A percentile compares a stretch with the other conserved stretches of the same genome.
These are phyloP conservation scores for Kryptolebias ocellatus DNA, from an alignment of 2,797 vertebrate genomes.

Conservation along the genomic window DNA sequence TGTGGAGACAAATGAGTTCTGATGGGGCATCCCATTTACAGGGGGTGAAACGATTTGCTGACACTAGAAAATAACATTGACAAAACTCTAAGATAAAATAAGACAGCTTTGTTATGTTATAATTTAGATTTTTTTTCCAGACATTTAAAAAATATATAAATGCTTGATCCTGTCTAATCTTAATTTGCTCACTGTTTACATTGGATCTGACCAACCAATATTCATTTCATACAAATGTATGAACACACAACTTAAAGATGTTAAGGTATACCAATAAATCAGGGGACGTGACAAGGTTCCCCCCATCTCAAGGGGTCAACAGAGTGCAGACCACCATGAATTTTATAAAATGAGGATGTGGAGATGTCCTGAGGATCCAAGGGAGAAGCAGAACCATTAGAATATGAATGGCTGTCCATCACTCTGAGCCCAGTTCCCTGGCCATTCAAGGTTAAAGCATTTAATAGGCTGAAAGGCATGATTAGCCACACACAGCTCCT, in stretches of 20 bases:
- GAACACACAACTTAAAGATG: too few species aligned
- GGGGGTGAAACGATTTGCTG: neutral
- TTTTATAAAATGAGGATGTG: slow-evolving; percentile 31
- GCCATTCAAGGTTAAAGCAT: slow-evolving; percentile 61
- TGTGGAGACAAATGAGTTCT: too few species aligned
- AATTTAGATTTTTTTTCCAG: too few species aligned
- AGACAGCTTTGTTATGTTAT: too few species aligned
- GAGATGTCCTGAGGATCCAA: slow-evolving; percentile 18
- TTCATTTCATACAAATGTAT: too few species aligned
- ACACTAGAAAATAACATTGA: slow-evolving; percentile 17
- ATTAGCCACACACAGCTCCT: slow-evolving; percentile 59
- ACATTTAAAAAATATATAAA: too few species aligned
- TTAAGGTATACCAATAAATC: neutral
- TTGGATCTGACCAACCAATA: too few species aligned
- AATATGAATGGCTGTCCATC: slow-evolving; percentile 70
- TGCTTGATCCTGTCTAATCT: too few species aligned
- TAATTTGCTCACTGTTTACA: too few species aligned
- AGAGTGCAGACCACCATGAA: slow-evolving; percentile 41
- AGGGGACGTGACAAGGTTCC: slow-evolving; percentile 10
- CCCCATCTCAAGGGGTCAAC: slow-evolving; percentile 7
- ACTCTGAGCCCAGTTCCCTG: slow-evolving; percentile 36
- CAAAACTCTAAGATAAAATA: neutral
- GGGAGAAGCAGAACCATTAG: slow-evolving; percentile 54
- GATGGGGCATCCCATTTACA: too few species aligned
- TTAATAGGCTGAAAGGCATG: slow-evolving; percentile 65